Evolutionary conservation across 1,140 invertebrate genomes (phyloP).

Genomic region (Drosophila subpulchrella): DNA sequence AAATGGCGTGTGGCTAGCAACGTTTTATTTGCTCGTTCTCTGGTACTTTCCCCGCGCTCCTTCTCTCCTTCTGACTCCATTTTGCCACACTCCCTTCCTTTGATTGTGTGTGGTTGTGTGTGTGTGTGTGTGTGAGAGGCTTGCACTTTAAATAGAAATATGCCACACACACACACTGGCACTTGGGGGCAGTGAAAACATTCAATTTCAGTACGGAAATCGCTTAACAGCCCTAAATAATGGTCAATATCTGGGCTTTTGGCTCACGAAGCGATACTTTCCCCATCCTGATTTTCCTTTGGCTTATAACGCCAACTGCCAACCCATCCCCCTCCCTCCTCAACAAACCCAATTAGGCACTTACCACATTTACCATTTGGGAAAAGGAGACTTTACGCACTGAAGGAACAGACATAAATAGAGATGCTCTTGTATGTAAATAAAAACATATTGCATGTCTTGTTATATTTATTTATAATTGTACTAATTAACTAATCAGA

Average conservation of each 20-base stretch:
- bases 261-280: neutral
- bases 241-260: constrained; percentile 32
- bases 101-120: constrained; percentile 5
- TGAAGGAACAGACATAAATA: neutral
- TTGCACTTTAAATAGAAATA: constrained; percentile 56
- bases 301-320: neutral
- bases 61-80: constrained; percentile 8
- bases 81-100: constrained; percentile 5
- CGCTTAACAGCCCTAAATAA: constrained; percentile 70
- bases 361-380: constrained; percentile 1
- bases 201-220: constrained; percentile 71
- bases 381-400: neutral
- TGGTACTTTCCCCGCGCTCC: constrained; percentile 23
- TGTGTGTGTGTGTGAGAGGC: constrained; percentile 8
- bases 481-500: no score
- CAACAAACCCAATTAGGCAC: constrained; percentile 9
- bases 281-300: neutral
- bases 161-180: constrained; percentile 31
- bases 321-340: neutral
- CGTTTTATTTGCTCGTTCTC: constrained; percentile 71
- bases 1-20: constrained; percentile 79
- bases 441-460: neutral
- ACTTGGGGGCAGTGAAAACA: constrained; percentile 42
- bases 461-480: no score
- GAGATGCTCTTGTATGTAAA: neutral